Evolutionary conservation across 2,113 vertebrate genomes (phyloP).

Genomic region (Elaphurus davidianus): DNA sequence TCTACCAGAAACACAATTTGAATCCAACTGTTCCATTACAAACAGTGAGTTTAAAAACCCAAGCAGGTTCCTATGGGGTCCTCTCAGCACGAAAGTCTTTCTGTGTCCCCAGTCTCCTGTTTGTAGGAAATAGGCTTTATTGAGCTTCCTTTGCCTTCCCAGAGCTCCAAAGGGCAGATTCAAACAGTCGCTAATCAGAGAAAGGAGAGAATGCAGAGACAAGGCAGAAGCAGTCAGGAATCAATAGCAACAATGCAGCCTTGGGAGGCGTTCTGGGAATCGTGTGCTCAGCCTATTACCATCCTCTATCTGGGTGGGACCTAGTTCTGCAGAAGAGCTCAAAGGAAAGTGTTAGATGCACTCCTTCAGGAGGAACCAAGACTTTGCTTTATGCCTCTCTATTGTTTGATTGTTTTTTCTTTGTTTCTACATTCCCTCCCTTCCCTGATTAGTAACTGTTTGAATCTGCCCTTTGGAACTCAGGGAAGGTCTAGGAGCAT

Average conservation of each 20-base stretch:
- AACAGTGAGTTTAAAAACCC: not conserved
- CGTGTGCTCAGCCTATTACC: not conserved
- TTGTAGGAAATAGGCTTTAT: not conserved
- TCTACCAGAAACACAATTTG: not conserved
- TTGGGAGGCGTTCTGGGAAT: not conserved
- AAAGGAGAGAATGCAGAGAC: not conserved
- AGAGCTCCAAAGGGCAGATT: not conserved
- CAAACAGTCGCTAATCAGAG: not conserved
- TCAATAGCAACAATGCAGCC: not conserved
- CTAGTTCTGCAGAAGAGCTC: not conserved
- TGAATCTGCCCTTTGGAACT: not conserved
- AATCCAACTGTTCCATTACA: not conserved
- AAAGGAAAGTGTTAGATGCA: not conserved
- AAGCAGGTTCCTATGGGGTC: not conserved
- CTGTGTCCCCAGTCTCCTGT: not conserved
- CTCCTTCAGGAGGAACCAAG: not conserved
- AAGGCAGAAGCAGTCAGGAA: not conserved
- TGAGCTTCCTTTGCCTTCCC: not conserved
- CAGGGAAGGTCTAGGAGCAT: not conserved
- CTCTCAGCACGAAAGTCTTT: not conserved
- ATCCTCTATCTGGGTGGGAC: not conserved
- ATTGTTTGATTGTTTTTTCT: too few species aligned
- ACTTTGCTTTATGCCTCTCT: not conserved
- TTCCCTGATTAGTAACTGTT: not conserved
- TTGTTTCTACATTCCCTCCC: not conserved